Conservation (phyloP, 2,888 invertebrate genomes). For the Aphrophora alni region DNA sequence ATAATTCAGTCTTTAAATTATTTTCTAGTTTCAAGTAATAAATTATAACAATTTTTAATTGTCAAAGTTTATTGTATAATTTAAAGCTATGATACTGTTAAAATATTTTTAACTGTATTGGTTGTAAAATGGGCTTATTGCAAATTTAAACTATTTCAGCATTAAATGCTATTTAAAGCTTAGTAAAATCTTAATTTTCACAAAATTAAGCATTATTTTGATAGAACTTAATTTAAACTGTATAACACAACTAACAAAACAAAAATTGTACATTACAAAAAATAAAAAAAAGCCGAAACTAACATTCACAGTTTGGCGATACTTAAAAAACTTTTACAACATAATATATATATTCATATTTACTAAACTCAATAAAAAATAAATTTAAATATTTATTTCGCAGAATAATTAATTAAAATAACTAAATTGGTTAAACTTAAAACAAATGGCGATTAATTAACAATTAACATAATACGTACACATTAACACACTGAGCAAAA, state of each 20-base stretch:
- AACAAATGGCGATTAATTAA: background rate
- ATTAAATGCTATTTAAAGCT: background rate
- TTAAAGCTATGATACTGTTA: background rate
- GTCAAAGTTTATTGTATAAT: constrained; percentile 8
- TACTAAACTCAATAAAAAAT: background rate
- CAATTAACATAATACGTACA: background rate
- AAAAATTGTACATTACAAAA: constrained; percentile 29
- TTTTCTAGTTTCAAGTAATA: background rate
- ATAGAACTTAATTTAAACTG: background rate
- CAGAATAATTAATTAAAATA: background rate
- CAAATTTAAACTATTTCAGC: constrained; percentile 7
- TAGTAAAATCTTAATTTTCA: background rate
- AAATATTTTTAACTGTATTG: background rate
- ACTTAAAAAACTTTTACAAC: constrained; percentile 34
- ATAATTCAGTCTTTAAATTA: constrained; percentile 9
- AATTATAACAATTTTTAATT: constrained; percentile 20
- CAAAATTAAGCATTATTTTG: background rate
- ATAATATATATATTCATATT: constrained; percentile 28
- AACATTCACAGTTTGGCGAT: constrained; percentile 11
- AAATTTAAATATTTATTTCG: constrained; percentile 4
- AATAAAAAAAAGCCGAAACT: constrained; percentile 36
- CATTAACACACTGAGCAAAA: constrained; percentile 3
- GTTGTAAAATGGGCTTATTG: constrained; percentile 3
- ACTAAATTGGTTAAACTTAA: background rate
- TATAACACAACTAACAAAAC: constrained; percentile 32